Conservation (phyloP, 2,113 vertebrate species). For the Hystrix cristata region DNA sequence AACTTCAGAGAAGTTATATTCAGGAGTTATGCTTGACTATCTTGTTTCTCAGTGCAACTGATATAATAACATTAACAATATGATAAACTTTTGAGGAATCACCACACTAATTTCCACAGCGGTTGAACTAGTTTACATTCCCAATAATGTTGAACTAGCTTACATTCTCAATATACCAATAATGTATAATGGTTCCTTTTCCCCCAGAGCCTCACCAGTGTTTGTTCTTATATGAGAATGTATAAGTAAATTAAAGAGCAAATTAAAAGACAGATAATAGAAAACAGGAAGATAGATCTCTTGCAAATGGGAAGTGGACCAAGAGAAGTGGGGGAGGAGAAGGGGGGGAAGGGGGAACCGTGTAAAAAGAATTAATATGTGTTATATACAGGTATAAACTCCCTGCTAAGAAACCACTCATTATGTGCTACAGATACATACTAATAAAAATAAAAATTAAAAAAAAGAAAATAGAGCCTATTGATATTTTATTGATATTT, state of each 20-base stretch:
- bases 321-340: too few relatives aligned
- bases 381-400: not conserved
- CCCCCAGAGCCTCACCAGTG: not conserved
- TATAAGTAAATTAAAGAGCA: not conserved
- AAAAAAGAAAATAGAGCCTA: not conserved
- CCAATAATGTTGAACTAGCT: not conserved
- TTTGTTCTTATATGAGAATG: not conserved
- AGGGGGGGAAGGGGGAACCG: too few relatives aligned
- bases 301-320: too few relatives aligned
- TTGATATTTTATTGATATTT: accelerated
- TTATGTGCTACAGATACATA: not conserved
- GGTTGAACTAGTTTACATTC: not conserved
- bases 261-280: not conserved
- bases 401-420: too few relatives aligned
- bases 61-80: accelerated
- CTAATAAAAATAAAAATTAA: not conserved
- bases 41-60: not conserved
- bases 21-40: accelerated
- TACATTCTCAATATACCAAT: too few relatives aligned
- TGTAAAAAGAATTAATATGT: not conserved
- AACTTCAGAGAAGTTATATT: not conserved
- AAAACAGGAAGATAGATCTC: not conserved
- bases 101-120: not conserved
- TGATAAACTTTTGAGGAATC: not conserved
- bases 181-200: not conserved